Base-by-base conservation (phyloP, 1,140 invertebrate genomes). In the Antheraea mylitta region DNA sequence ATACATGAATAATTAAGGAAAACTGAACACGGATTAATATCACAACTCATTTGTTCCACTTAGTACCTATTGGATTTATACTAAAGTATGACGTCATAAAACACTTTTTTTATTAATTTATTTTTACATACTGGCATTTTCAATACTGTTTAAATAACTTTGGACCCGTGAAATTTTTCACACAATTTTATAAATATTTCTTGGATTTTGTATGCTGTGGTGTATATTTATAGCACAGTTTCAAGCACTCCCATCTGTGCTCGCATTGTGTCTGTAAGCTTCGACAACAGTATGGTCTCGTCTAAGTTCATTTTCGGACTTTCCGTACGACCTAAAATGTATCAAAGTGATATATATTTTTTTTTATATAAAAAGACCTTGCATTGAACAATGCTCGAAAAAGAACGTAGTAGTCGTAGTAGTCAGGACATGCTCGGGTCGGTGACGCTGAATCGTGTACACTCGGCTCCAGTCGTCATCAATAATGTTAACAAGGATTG, bases 251-350 rank as follows among this genome's bases (percentile, higher is more conserved):
- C 96, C 19, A 96, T 71, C 87, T 96, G 94, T 59, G 92, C 92
- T 65, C 95, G 86, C 71, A 96, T 90, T 63, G 94, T 94, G 76
- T 97, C 96, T 75, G 95, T 93, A 22, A 96, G 83, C 81, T 94
- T 93, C 0, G 96, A 94, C 42, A 97, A 78, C 2, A 94, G 75
- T 62, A 96, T 80, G 30, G 94, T 95, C 72, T 96, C 94, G 13
- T 94, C 92, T 58, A 95, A 93, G 3, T 93, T 88, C 71, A 96
- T 92, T 68, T 94, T 93, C 0, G 94, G 92, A 82, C 95, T 96
- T 88, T 96, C 95, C 9, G 92, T 87, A 63, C 94, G 78, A 73
- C 94, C 95, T 95, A 81, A 37, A 92, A 93, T 75, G 19, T 72
- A 67, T 22, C 13, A 58, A 48, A 9, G 38, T 42, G 7, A 42